Percentiles rank a stretch among this genome's conserved stretches.
These are phyloP conservation scores for Pantherophis alleghaniensis DNA, from an alignment of 2,797 vertebrate genomes.

Conservation along the genomic window DNA sequence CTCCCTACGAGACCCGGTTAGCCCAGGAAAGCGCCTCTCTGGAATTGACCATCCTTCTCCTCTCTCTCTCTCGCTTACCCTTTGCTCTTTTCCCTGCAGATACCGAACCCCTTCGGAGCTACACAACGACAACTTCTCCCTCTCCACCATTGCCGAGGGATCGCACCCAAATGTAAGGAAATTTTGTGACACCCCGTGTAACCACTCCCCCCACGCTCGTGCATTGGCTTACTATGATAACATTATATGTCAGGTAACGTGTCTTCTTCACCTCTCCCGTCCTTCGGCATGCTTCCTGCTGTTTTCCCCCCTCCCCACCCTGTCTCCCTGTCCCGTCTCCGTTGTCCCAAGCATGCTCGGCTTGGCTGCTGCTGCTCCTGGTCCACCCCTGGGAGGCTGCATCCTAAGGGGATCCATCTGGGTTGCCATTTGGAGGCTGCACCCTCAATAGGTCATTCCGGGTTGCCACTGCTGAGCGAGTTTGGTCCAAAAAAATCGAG, in stretches of 20 bases:
- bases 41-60: background rate
- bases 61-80: background rate
- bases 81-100: conserved; percentile 66
- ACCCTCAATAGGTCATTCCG: too few relatives aligned
- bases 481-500: too few relatives aligned
- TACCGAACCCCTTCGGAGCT: conserved; percentile 94
- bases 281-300: conserved; percentile 70
- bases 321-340: fast-evolving
- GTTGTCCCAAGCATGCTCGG: background rate
- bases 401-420: background rate
- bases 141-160: conserved; percentile 99
- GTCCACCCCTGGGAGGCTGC: background rate
- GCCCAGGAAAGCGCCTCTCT: background rate
- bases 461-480: too few relatives aligned
- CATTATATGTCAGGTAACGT: conserved; percentile 91
- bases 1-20: background rate
- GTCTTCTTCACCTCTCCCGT: conserved; percentile 71
- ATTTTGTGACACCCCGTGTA: conserved; percentile 80
- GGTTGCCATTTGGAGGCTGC: background rate
- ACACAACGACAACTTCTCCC: conserved; percentile 99
- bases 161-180: conserved; percentile 99
- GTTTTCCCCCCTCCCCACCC: background rate
- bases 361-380: background rate
- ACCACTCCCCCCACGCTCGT: conserved; percentile 84
- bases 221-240: conserved; percentile 93